Base-by-base conservation (phyloP, 2,888 invertebrate genomes). In the Dasypogon diadema region DNA sequence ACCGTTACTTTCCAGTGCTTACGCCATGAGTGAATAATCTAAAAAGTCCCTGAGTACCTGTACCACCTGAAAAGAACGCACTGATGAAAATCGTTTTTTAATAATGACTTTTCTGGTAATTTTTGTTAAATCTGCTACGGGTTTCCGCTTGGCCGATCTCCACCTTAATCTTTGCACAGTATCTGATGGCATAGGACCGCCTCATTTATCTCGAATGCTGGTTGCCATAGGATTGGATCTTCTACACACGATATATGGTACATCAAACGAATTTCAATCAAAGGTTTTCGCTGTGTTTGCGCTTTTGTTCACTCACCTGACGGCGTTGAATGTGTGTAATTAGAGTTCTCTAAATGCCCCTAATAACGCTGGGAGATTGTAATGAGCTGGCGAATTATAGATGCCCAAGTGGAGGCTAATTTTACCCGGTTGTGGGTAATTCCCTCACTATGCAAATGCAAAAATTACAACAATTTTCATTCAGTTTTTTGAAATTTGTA, bases 401-500 rank as follows among this genome's bases (percentile, higher is more conserved):
- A 54, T 21, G 34, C 54, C 70, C 46, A 51, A 14, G 26, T 70
- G 70, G 54, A 70, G 51, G 21, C 34, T 34, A 70, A 70, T 51
- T 26, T 22, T 24, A 8, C 46, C 63, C 54, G 21, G 34, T 34
- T 65, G 46, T 30, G 24, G 21, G 22, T 24, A 48, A 68, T 54
- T 26, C 30, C 8, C 16, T 37, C 5, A 70, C 70, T 54, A 37
- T 70, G 54, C 54, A 26, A 48, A 70, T 70, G 70, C 30, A 70
- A 70, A 70, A 70, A 70, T 70, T 70, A 70, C 70, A 70, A 70
- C 70, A 70, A 70, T 70, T 54, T 70, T 54, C 51, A 54, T 70
- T 54, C 10, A 54, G 34, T 5, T 54, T 70, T 54, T 34, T 70
- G 70, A 70, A 70, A 70, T 34, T 21, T 18, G 26, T 54, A 54